Conservation (phyloP, 2,888 invertebrate species). For the Entomobrya proxima region DNA sequence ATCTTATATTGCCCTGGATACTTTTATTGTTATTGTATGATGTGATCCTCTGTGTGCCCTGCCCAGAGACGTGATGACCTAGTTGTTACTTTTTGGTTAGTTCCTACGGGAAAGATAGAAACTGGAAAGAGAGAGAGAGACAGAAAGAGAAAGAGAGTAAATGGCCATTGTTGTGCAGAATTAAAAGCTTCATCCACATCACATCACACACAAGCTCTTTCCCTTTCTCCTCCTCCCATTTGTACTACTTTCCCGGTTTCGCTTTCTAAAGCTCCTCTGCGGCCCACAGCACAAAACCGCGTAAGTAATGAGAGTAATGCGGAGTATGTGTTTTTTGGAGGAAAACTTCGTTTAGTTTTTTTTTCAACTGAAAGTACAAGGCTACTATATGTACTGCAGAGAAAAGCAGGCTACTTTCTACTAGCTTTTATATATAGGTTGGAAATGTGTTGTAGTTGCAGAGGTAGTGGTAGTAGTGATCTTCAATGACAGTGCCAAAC, state of each 20-base stretch:
- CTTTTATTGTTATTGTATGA: constrained; percentile 26
- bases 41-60: constrained; percentile 19
- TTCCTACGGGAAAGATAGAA: not conserved
- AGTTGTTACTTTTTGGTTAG: constrained; percentile 10
- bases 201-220: not conserved
- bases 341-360: not conserved
- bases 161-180: constrained; percentile 26
- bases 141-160: not conserved
- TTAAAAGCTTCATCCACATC: constrained; percentile 11
- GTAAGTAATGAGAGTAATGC: not conserved
- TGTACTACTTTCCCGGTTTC: not conserved
- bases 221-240: constrained; percentile 9
- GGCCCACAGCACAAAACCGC: not conserved
- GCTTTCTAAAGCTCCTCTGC: not conserved
- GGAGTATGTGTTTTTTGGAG: not conserved
- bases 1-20: constrained; percentile 7
- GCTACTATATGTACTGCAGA: too few species aligned
- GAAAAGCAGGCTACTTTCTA: too few species aligned
- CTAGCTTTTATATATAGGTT: too few species aligned
- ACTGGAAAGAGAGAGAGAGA: not conserved
- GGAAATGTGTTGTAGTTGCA: not conserved
- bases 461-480: too few species aligned
- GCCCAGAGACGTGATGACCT: constrained; percentile 35
- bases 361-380: too few species aligned
- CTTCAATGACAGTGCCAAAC: constrained; percentile 8